Percentiles rank a stretch among this genome's conserved stretches.
These are phyloP conservation scores for Mamestra brassicae DNA, from an alignment of 2,888 invertebrate species.

Conservation along the genomic window DNA sequence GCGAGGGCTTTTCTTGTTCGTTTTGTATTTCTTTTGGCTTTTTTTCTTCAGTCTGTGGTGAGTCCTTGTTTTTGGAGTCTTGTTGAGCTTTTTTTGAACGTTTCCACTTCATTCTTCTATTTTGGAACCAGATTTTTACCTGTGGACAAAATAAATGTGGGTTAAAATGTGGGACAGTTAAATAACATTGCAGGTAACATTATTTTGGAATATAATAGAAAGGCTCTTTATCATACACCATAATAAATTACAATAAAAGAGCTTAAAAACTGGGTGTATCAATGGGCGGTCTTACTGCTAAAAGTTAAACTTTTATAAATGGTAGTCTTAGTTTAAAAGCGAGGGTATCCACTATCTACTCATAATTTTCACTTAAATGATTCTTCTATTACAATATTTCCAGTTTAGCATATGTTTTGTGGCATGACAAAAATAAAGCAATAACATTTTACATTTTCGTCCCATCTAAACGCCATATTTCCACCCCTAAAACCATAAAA, in stretches of 20 bases:
- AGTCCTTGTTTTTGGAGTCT: constrained; percentile 93
- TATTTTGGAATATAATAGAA: too few relatives aligned
- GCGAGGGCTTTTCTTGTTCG: constrained; percentile 80
- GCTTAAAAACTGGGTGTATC: too few relatives aligned
- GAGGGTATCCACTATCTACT: too few relatives aligned
- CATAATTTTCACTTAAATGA: neutral
- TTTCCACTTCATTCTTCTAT: constrained; percentile 99
- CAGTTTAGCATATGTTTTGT: neutral
- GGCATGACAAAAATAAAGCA: neutral
- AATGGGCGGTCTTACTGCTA: too few relatives aligned
- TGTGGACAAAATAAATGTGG: constrained; percentile 79
- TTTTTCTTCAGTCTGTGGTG: constrained; percentile 82
- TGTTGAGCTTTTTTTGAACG: constrained; percentile 98
- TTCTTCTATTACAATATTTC: neutral
- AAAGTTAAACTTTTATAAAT: too few relatives aligned
- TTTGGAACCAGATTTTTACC: constrained; percentile 99
- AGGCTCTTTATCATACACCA: too few relatives aligned
- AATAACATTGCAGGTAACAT: too few relatives aligned
- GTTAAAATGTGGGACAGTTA: neutral
- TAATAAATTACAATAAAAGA: too few relatives aligned
- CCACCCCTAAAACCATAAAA: constrained; percentile 25
- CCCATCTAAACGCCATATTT: constrained; percentile 14
- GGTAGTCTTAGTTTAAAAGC: too few relatives aligned
- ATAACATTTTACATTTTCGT: neutral
- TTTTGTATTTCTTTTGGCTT: constrained; percentile 79